Evolutionary conservation across 2,888 invertebrate species (phyloP), one percentile per base, ranked within the genome.

Genomic region (Trilocha varians): DNA sequence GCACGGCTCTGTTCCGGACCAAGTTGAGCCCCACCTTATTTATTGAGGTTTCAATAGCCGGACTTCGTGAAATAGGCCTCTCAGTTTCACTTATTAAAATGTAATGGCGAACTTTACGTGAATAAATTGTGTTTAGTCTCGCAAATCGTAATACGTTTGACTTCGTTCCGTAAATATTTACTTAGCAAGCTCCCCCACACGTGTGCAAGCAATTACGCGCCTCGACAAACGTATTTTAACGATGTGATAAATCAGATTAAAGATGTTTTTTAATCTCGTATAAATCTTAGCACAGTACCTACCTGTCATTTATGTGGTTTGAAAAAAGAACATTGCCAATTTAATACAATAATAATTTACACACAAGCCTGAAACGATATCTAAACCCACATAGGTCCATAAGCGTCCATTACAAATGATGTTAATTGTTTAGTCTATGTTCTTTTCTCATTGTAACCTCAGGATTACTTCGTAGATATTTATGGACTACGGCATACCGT

Each of bases 151-250:
- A 32, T 15, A n/a, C 4, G 38, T 38, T 38, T 38, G 38, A 38
- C 38, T 38, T 13, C 6, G 16, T 32, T 38, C 16, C 32, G 32
- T 38, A 38, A 38, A 38, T 38, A 38, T 38, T 38, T 38, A 38
- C 32, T 38, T 16, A 11, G 15, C 6, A 38, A 32, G 15, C 15
- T 32, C 11, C n/a, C 32, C 11, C 15, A 37, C 25, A 32, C 32
- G 32, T 33, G 32, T 38, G 38, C 15, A 32, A 11, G 15, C 32
- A 32, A 16, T 38, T 32, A 32, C 6, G 32, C 32, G 13, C n/a
- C 32, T 32, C n/a, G 32, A 16, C 16, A 38, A 38, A 32, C 32
- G 38, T 32, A 32, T 32, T 32, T 16, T 16, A 16, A 38, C 32
- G 32, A 16, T 13, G 32, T 16, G 15, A 11, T 11, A 15, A 38